Base-by-base conservation (phyloP, 1,140 invertebrate genomes). In the Cecropterus lyciades region DNA sequence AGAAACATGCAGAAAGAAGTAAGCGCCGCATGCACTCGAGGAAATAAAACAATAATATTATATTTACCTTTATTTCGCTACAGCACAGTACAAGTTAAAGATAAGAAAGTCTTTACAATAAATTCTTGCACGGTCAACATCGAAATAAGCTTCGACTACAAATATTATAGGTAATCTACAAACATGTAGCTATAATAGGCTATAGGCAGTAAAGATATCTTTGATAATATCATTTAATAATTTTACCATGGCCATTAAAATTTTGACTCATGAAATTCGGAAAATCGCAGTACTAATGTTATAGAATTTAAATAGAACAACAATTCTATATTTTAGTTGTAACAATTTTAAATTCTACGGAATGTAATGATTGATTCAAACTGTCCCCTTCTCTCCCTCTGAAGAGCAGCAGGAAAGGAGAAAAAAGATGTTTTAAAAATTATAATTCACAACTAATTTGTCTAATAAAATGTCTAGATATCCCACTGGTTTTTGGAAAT, bases 321-420 rank as follows among this genome's bases (percentile, higher is more conserved):
- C 81, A 83, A 78, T 80, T 81, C 81, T 89, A 86, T 87, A 73
- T 74, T 63, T 55, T 72, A 68, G 49, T 68, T 65, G 65, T 70
- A 81, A 79, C 67, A 82, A 79, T 79, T 69, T 73, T 72, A 73
- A 70, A 79, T 66, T 84, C 85, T 89, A 89, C 86, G 68, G 79
- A 77, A 75, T 75, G 72, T 83, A 79, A 81, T 80, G 73, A 82
- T 80, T 73, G 80, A 85, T 83, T 91, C 80, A 91, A 84, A 82
- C 80, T 81, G 84, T 88, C 82, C 84, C 89, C 79, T 86, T 88
- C 79, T 87, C 84, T 87, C 86, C 87, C 84, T 91, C 89, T 91
- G 72, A 75, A 69, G 72, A 82, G 88, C 88, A 86, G 88, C 88
- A 85, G 82, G 81, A 88, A 91, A 91, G 87, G 85, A 88, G 85